Conservation (phyloP, 2,797 vertebrate species). For the Rhinichthys osculus region DNA sequence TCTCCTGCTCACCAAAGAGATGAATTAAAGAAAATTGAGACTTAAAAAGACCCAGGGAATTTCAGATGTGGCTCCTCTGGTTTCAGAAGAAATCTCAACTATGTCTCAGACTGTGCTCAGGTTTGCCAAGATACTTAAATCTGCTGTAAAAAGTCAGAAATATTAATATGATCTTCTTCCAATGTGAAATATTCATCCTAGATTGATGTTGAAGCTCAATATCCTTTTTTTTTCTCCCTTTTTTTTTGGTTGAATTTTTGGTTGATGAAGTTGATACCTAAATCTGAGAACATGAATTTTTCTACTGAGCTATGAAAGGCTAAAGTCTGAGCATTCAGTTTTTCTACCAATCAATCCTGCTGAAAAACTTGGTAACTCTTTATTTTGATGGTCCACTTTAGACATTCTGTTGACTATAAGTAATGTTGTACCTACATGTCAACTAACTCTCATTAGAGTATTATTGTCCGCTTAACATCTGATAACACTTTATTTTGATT, state of each 20-base stretch:
- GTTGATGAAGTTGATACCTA: not conserved
- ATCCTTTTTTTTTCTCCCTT: not conserved
- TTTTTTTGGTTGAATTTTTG: too few species aligned
- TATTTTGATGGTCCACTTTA: too few species aligned
- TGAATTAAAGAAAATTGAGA: not conserved
- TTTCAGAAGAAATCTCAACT: not conserved
- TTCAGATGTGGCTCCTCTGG: not conserved
- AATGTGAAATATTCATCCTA: not conserved
- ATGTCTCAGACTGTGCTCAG: not conserved
- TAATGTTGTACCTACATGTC: too few species aligned
- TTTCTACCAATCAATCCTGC: not conserved
- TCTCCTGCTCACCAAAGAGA: not conserved
- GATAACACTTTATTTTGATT: too few species aligned
- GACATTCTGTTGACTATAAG: too few species aligned
- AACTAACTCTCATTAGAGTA: too few species aligned
- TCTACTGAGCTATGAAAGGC: not conserved
- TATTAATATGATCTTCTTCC: not conserved
- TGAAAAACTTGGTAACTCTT: too few species aligned
- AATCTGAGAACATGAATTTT: too few species aligned
- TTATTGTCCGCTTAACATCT: too few species aligned
- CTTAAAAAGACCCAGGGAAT: slow-evolving; percentile 2
- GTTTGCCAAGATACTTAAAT: not conserved
- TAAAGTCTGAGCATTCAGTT: not conserved
- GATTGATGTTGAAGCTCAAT: not conserved
- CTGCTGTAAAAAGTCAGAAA: not conserved